Evolutionary conservation across 2,888 invertebrate species (phyloP).

Genomic region (Archips xylosteana): DNA sequence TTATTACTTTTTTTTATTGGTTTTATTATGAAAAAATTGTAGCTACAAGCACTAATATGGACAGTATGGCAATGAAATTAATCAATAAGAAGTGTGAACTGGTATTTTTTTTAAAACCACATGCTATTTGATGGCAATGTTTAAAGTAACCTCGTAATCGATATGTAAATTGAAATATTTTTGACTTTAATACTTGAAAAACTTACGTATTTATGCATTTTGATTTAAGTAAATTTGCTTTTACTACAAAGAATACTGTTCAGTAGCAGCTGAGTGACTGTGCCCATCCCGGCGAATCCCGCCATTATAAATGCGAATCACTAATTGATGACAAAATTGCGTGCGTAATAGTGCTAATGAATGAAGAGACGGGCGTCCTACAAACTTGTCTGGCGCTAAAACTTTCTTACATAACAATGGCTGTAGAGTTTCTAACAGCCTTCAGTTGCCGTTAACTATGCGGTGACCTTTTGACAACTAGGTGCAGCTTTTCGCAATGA

Average conservation of each 20-base stretch:
- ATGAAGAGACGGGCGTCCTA: slow-evolving; percentile 60
- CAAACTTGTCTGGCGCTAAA: slow-evolving; percentile 58
- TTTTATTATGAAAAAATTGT: neutral
- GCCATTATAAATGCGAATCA: slow-evolving; percentile 65
- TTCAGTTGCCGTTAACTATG: slow-evolving; percentile 28
- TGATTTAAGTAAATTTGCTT: slow-evolving; percentile 49
- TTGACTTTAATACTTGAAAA: slow-evolving; percentile 1
- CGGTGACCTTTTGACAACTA: slow-evolving; percentile 19
- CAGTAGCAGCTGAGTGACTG: slow-evolving; percentile 61
- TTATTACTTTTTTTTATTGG: too few relatives aligned
- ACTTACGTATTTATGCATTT: slow-evolving; percentile 76
- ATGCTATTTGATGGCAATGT: neutral
- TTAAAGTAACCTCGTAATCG: neutral
- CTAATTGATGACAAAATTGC: slow-evolving; percentile 70
- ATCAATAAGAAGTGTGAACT: neutral
- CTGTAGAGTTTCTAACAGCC: slow-evolving; percentile 25
- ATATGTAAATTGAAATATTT: neutral
- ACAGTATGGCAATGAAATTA: neutral
- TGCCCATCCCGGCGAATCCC: slow-evolving; percentile 48
- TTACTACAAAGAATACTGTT: slow-evolving; percentile 51
- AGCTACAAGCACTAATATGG: too few relatives aligned
- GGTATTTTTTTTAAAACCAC: neutral
- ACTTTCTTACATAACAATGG: slow-evolving; percentile 38
- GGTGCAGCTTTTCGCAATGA: slow-evolving; percentile 38
- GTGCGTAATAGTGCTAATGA: slow-evolving; percentile 75